Conservation (phyloP, 2,113 vertebrate genomes). For the Amphiprion ocellaris region DNA sequence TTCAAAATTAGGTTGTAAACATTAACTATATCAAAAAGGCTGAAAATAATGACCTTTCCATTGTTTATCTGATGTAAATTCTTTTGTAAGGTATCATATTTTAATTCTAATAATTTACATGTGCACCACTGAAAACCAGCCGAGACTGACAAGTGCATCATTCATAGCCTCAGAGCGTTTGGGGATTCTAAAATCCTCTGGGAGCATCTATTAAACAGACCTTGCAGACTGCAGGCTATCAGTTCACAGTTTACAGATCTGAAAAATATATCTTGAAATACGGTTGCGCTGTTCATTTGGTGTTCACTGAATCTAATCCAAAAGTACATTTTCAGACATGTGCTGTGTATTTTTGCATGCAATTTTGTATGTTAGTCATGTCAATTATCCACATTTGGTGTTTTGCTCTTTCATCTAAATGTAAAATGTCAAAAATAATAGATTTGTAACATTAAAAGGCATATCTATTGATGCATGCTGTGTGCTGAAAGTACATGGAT, state of each 20-base stretch:
- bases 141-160: constrained; percentile 47
- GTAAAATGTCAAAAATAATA: constrained; percentile 63
- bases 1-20: not conserved
- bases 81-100: constrained; percentile 20
- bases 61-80: constrained; percentile 12
- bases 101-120: constrained; percentile 32
- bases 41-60: not conserved
- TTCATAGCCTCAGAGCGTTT: constrained; percentile 55
- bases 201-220: constrained; percentile 68
- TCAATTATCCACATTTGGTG: constrained; percentile 44
- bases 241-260: constrained; percentile 47
- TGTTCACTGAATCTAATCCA: constrained; percentile 27
- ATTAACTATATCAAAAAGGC: not conserved
- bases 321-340: constrained; percentile 28
- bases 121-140: constrained; percentile 41
- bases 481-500: constrained; percentile 49
- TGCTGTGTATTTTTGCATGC: constrained; percentile 9
- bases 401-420: constrained; percentile 41
- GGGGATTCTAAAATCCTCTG: constrained; percentile 50
- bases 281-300: constrained; percentile 33
- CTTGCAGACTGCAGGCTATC: constrained; percentile 60
- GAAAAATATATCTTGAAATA: constrained; percentile 36
- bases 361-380: constrained; percentile 36
- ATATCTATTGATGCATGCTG: constrained; percentile 47
- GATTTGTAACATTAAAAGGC: constrained; percentile 42